Conservation (phyloP, 2,888 invertebrate species). For the Ophioninae sp. region DNA sequence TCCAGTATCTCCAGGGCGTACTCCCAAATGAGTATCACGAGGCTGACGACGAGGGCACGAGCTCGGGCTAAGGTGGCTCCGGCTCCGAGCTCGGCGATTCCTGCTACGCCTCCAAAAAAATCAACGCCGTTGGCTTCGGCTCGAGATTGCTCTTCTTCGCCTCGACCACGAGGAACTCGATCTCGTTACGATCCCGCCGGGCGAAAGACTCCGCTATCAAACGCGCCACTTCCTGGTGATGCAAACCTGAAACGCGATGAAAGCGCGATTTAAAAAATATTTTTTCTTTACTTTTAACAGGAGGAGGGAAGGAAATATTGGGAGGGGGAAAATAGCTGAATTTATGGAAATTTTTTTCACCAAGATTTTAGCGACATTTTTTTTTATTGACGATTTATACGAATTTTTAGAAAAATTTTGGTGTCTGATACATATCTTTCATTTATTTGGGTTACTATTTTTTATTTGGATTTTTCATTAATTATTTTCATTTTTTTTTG, state of each 20-base stretch:
- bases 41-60: slow-evolving; percentile 59
- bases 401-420: not conserved
- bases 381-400: not conserved
- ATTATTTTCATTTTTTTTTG: not conserved
- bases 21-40: slow-evolving; percentile 55
- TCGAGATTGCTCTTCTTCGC: slow-evolving; percentile 95
- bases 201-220: slow-evolving; percentile 97
- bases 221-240: slow-evolving; percentile 89
- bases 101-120: slow-evolving; percentile 96
- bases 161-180: slow-evolving; percentile 96
- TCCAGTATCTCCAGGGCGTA: slow-evolving; percentile 60
- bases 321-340: no score
- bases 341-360: no score
- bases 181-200: slow-evolving; percentile 92
- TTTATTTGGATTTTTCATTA: not conserved
- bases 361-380: no score
- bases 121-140: slow-evolving; percentile 94
- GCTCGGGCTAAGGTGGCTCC: slow-evolving; percentile 75
- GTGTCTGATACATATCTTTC: no score
- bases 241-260: slow-evolving; percentile 71
- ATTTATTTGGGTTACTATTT: not conserved
- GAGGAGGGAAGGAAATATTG: no score
- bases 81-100: slow-evolving; percentile 81
- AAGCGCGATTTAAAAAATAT: not conserved
- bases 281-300: not conserved